Evolutionary conservation across 1,140 invertebrate genomes (phyloP).

Genomic region (Pogonognathellus flavescens): DNA sequence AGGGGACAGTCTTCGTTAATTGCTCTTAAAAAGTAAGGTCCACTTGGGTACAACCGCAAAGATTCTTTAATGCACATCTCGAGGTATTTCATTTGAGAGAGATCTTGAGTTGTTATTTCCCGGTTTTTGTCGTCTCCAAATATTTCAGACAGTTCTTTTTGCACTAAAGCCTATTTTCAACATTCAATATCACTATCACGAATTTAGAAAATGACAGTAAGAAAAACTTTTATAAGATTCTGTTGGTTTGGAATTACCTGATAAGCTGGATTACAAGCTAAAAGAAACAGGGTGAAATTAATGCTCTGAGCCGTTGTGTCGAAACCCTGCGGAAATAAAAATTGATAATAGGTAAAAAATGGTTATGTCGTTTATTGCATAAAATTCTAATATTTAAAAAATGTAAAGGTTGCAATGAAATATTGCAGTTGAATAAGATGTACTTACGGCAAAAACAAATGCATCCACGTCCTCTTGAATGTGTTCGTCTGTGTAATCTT

Average conservation of each 20-base stretch:
- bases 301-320: constrained; percentile 45
- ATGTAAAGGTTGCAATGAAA: background rate
- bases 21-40: background rate
- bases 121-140: constrained; percentile 68
- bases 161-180: constrained; percentile 58
- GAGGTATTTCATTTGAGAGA: constrained; percentile 74
- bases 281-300: constrained; percentile 15
- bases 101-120: constrained; percentile 70
- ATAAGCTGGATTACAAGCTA: background rate
- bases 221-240: no score
- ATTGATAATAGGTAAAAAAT: no score
- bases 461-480: constrained; percentile 61
- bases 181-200: no score
- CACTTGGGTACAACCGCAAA: constrained; percentile 68
- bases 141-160: constrained; percentile 69
- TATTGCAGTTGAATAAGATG: background rate
- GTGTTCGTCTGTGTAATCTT: constrained; percentile 40
- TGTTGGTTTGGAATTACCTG: background rate
- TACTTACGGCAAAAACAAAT: constrained; percentile 60
- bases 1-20: constrained; percentile 1
- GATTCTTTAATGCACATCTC: constrained; percentile 78
- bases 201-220: no score
- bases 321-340: constrained; percentile 2
- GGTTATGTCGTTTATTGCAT: background rate
- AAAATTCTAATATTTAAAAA: background rate